Percentiles rank a stretch among this genome's conserved stretches.
phyloP scores from a whole-genome alignment of 2,888 invertebrate genomes.

The Nesidiocoris tenuis region DNA sequence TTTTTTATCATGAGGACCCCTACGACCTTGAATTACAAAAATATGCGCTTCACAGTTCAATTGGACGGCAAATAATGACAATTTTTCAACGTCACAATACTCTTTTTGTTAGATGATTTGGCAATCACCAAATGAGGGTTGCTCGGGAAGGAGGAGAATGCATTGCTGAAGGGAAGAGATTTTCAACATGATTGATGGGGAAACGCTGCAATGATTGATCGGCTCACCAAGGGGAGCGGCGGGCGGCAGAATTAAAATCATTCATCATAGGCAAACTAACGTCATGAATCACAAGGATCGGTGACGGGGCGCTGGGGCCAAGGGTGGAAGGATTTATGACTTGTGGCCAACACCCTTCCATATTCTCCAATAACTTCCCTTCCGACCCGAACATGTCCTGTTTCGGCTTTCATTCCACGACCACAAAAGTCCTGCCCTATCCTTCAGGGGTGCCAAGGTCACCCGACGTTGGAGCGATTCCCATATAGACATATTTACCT shows the following conservation, averaged over 20 bases:
- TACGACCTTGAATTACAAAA: too few species aligned
- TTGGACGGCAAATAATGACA: neutral
- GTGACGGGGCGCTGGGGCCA: constrained; percentile 13
- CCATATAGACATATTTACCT: too few species aligned
- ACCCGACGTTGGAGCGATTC: too few species aligned
- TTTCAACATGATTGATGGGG: constrained; percentile 36
- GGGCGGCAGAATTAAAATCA: constrained; percentile 44
- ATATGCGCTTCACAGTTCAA: too few species aligned
- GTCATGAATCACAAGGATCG: constrained; percentile 42
- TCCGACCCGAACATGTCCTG: neutral
- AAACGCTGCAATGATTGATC: constrained; percentile 35
- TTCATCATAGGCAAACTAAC: constrained; percentile 46
- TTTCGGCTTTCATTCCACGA: neutral
- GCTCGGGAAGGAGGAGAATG: neutral
- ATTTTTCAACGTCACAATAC: neutral
- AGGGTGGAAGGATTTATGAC: constrained; percentile 38
- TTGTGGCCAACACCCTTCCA: constrained; percentile 10
- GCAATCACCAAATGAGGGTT: constrained; percentile 34
- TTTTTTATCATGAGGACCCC: too few species aligned
- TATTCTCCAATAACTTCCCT: neutral
- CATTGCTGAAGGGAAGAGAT: neutral
- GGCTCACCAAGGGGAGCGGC: constrained; percentile 13
- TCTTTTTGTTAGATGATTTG: constrained; percentile 13
- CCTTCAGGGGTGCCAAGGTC: neutral
- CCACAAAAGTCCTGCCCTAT: neutral